Evolutionary conservation across 1,140 invertebrate species (phyloP), one percentile per base, ranked within the genome.

Genomic region (Coenobita brevimanus): DNA sequence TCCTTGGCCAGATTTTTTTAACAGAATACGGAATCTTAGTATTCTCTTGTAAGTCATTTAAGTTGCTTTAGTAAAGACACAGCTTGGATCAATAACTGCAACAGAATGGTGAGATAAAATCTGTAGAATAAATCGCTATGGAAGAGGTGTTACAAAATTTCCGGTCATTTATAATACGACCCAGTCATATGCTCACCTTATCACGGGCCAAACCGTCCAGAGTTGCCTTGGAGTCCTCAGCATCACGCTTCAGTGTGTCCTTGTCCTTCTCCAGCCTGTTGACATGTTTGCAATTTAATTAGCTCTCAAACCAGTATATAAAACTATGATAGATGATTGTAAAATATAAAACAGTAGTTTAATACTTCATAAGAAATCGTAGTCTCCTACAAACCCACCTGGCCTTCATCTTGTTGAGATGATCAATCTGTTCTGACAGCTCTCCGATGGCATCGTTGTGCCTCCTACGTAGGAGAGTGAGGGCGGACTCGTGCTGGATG

Each of bases 401-500:
- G 15, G 21, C 15, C 50, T 27, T 78, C 41, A 46, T 27, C 46
- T 30, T 78, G 21, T 57, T 50, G 13, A 57, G 30, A 13, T 33
- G 46, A 38, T 71, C 67, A 30, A 71, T 71, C 67, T 71, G 67
- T 38, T 71, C 67, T 3, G 27, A 27, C n/a, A 71, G 27, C 30
- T 71, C 67, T 27, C 27, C 67, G 3, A 71, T 0, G 27, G 36
- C 17, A 15, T 71, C 67, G 17, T 71, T 71, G 27, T 71, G 67
- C 27, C 33, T 71, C 27, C 36, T 71, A 6, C 67, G 67, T 15
- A 71, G 67, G 67, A 33, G 27, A 13, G 81, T 15, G 38, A 67
- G 54, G 13, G 81, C n/a, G 0, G 81, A 54, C 30, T 82, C 81
- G 30, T 82, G 43, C 3, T 82, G 50, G n/a, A 82, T 82, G 30